Evolutionary conservation across 2,888 invertebrate species (phyloP).

Genomic region (Cabera pusaria): DNA sequence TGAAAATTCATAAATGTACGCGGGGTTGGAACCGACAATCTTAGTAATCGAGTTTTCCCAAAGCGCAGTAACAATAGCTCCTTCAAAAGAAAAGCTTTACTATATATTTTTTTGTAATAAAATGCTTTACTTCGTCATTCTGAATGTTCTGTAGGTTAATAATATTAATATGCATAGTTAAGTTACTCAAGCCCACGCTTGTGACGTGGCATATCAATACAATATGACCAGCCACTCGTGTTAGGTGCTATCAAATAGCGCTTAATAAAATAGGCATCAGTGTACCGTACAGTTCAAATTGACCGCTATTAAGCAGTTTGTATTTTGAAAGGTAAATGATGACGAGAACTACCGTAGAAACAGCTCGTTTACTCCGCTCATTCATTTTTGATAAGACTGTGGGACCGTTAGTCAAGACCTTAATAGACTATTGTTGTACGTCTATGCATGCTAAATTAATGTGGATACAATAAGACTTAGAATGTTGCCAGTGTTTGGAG

Average conservation of each 20-base stretch:
- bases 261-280: slow-evolving; percentile 37
- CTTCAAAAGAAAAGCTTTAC: too few species aligned
- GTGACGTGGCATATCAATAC: too few species aligned
- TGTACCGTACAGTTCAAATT: slow-evolving; percentile 32
- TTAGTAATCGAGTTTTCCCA: too few species aligned
- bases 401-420: slow-evolving; percentile 29
- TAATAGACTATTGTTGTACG: slow-evolving; percentile 39
- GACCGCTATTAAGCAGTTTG: slow-evolving; percentile 42
- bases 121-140: too few species aligned
- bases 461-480: slow-evolving; percentile 12
- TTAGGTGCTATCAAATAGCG: slow-evolving; percentile 29
- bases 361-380: slow-evolving; percentile 41
- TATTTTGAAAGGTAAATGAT: slow-evolving; percentile 41
- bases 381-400: slow-evolving; percentile 49
- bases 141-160: too few species aligned
- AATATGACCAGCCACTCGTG: slow-evolving; percentile 1
- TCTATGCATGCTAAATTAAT: slow-evolving; percentile 29
- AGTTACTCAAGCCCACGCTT: too few species aligned
- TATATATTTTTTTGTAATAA: too few species aligned
- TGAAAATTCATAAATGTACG: too few species aligned
- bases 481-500: too few species aligned
- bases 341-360: slow-evolving; percentile 30
- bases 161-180: too few species aligned
- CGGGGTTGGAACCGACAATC: too few species aligned
- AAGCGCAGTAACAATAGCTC: too few species aligned